Base-by-base conservation (phyloP, 2,113 vertebrate species). In the Platycercus adscitus region DNA sequence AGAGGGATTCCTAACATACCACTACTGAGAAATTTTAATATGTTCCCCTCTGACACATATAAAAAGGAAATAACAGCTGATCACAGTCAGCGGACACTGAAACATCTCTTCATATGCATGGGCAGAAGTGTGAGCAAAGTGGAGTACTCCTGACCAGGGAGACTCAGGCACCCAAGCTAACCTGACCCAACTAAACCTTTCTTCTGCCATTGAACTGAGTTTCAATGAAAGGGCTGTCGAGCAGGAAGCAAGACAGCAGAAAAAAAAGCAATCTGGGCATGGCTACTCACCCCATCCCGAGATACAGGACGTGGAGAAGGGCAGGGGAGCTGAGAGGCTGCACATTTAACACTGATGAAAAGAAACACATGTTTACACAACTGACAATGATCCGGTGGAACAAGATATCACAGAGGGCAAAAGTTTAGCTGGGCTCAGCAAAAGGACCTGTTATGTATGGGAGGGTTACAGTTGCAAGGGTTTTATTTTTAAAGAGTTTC, bases 41-140 rank as follows among this genome's bases (percentile, higher is more conserved):
- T 98, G 98, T 97, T 98, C 98, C 97, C 98, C 97, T 93, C 97
- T 98, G 98, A 98, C 98, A 98, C 97, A 98, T 97, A 98, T 97
- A 94, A 98, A 98, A 98, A 98, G 97, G 98, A 98, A 98, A 98
- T 98, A 98, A 98, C 98, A 98, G 98, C 98, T 98, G 98, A 98
- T 98, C 97, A 97, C 81, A 97, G 96, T 88, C 96, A 97, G 91
- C 43, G 17, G 92, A 96, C 95, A 85, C 94, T 85, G 93, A 93
- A 97, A 88, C 72, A 85, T 97, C 96, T 82, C 95, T 89, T 89
- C 52, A 12, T 60, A 72, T 18, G n/a, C 55, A 69, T 50, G 79
- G 64, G 86, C 39, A 85, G 41, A 94, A 89, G 41, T 10, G 0
- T 60, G 76, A 70, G 60, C 52, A 64, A 73, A 87, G 44, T 15